A percentile compares a stretch with the other conserved stretches of the same genome.
Evolutionary conservation across 2,113 vertebrate genomes (phyloP).

Genomic region (Accipiter virgatus): DNA sequence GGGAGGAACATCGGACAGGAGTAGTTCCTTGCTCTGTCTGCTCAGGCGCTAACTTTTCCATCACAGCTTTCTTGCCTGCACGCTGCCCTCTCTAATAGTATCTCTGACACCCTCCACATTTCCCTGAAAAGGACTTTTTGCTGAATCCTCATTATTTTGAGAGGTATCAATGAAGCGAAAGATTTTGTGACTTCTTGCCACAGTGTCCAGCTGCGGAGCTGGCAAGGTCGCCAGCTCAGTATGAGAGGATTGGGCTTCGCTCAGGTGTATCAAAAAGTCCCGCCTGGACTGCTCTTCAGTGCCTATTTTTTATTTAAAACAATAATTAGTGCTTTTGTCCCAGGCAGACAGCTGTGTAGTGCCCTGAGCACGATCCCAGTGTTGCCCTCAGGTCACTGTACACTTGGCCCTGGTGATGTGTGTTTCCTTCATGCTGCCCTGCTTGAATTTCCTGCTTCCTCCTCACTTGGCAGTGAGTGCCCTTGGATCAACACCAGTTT

Average conservation of each 20-base stretch:
- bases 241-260: not conserved
- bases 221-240: not conserved
- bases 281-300: not conserved
- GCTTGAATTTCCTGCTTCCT: conserved; percentile 47
- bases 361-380: not conserved
- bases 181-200: not conserved
- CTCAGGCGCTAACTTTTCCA: not conserved
- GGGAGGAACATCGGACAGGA: rapidly evolving
- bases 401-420: not conserved
- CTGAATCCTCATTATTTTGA: not conserved
- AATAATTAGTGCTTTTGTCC: not conserved
- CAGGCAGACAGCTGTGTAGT: not conserved
- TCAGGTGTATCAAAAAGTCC: not conserved
- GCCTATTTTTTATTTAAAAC: not conserved
- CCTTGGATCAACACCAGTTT: conserved; percentile 24
- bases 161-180: not conserved
- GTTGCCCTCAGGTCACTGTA: not conserved
- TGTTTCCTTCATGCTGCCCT: not conserved
- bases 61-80: not conserved
- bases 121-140: not conserved
- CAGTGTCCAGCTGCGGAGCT: not conserved
- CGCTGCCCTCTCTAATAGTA: not conserved
- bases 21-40: not conserved
- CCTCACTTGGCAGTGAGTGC: not conserved
- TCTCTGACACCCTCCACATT: not conserved